Percentiles rank a stretch among this genome's conserved stretches.
Conservation (phyloP, 2,797 vertebrate species). For the Sarcoramphus papa region DNA sequence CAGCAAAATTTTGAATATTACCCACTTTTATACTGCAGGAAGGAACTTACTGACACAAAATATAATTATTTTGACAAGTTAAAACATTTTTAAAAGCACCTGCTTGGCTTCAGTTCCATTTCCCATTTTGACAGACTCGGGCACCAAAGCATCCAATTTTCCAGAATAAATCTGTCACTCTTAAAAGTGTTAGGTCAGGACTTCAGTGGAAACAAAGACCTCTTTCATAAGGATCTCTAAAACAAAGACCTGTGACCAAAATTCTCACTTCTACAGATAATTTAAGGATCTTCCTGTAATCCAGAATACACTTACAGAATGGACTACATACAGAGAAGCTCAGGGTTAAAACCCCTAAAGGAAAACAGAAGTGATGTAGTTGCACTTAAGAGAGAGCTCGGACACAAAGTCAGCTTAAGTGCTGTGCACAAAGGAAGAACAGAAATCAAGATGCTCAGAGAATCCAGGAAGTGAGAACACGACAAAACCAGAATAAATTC, state of each 20-base stretch:
- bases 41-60: background rate
- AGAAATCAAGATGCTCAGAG: background rate
- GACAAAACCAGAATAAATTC: background rate
- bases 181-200: background rate
- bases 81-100: background rate
- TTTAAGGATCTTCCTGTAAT: background rate
- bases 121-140: background rate
- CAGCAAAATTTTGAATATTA: background rate
- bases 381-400: background rate
- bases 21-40: background rate
- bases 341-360: background rate
- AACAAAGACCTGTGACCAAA: background rate
- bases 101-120: background rate
- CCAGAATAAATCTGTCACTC: background rate
- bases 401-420: background rate
- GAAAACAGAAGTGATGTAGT: background rate
- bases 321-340: background rate
- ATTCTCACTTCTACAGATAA: background rate
- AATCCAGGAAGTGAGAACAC: background rate
- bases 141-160: background rate
- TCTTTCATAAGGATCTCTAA: background rate
- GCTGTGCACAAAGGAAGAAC: background rate
- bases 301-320: background rate
- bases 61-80: background rate
- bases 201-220: background rate